These are phyloP conservation scores for Apaloderma vittatum DNA, from an alignment of 2,113 vertebrate genomes.

Conservation along the genomic window DNA sequence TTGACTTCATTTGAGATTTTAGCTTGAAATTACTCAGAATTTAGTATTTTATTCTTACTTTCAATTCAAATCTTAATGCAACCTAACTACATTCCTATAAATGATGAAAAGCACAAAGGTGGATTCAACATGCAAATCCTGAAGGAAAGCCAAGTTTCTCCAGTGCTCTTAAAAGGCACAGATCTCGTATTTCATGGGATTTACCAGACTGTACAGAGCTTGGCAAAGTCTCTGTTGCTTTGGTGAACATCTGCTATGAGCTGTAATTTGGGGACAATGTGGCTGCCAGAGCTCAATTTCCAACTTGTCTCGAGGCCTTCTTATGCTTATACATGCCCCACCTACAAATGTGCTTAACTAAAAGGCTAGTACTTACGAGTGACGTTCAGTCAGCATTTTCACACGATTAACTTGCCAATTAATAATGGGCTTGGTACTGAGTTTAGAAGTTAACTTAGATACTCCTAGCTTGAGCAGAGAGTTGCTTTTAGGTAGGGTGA, in stretches of 20 bases:
- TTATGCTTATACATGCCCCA: conserved; percentile 23
- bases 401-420: conserved; percentile 67
- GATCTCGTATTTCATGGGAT: neutral
- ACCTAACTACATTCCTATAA: neutral
- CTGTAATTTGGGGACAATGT: conserved; percentile 25
- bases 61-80: neutral
- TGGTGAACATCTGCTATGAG: neutral
- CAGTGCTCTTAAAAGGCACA: neutral
- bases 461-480: conserved; percentile 75
- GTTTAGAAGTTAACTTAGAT: conserved; percentile 75
- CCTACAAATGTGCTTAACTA: conserved; percentile 46
- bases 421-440: conserved; percentile 68
- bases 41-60: neutral
- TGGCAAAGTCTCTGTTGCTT: neutral
- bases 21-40: neutral
- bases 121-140: neutral
- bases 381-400: conserved; percentile 76
- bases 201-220: neutral
- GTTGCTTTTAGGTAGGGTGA: conserved; percentile 74
- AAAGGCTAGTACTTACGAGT: conserved; percentile 33
- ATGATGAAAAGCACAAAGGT: neutral
- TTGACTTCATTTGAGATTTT: neutral
- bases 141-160: neutral
- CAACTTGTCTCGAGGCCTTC: conserved; percentile 10
- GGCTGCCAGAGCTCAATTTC: conserved; percentile 52